Evolutionary conservation across 1,140 invertebrate species (phyloP), one percentile per base, ranked within the genome.

Genomic region (Phymastichus coffea): DNA sequence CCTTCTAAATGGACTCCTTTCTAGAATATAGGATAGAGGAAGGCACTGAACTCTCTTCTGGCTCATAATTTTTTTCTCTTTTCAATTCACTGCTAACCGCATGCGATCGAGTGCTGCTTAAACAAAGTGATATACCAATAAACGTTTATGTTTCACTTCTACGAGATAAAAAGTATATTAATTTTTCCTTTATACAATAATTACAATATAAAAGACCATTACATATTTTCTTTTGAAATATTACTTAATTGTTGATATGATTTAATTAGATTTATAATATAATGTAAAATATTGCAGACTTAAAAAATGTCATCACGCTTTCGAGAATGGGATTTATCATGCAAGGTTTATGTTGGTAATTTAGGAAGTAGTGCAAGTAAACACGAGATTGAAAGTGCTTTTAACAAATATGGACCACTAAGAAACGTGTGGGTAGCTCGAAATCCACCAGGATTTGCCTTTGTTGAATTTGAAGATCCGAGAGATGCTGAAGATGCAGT

Each of bases 281-380:
- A n/a, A n/a, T n/a, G n/a, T n/a, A n/a, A n/a, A n/a, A 40, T 38
- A 28, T 51, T 46, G 4, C n/a, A 64, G 43, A 68, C 66, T 15
- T 28, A n/a, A 26, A 59, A 55, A 38, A 60, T 60, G 57, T 60
- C 58, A 86, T 87, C 87, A 63, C 85, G 91, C 61, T 93, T 92
- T 79, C 86, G 92, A 57, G 92, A 95, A 77, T 95, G 93, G 92
- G 92, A 94, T 73, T 80, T 95, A 35, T 92, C 94, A 19, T 97
- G 94, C 78, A 99, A 99, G 81, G 94, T 99, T 1, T 99, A 99
- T 76, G 93, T 99, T n/a, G 97, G 97, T 19, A 97, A 98, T 79
- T 82, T 99, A 35, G 92, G 92, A 9, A 93, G 89, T 49, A 92
- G 91, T 70, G 92, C 92, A 9, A 93, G 93, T 54, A 94, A 94